Evolutionary conservation across 2,113 vertebrate species (phyloP), one percentile per base, ranked within the genome.

Genomic region (Lycaon pictus): DNA sequence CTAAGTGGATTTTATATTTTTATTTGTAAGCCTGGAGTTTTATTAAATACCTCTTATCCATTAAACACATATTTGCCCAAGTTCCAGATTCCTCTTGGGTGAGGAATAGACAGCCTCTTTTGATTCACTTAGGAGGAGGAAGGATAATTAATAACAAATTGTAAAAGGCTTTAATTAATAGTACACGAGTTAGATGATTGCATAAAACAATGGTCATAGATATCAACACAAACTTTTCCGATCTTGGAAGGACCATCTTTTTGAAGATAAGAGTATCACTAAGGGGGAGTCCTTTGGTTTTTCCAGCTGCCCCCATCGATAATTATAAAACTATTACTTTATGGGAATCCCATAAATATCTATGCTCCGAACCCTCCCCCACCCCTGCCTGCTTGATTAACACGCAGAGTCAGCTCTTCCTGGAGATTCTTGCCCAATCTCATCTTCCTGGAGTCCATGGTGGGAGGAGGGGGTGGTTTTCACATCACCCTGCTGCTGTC

Each of bases 261-360:
- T 74, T 35, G 43, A 89, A 76, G 74, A n/a, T 35, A 27, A 22
- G 13, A 15, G 56, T 22, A 27, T 19, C 27, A 20, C 11, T 12
- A 20, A 89, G 56, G 9, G 27, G 2, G 48, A 35, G 53, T 37
- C 10, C 13, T 12, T 32, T 16, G 29, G 16, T 17, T 10, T 10
- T 92, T 67, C 22, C 7, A 43, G 16, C 10, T 10, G 62, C 19
- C 63, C 11, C 19, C 29, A 16, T 22, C 69, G 5, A 13, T 22
- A 35, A 67, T 11, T 12, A n/a, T 17, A 29, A 12, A 43, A 0
- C 1, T 0, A 29, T 22, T 23, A 0, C 22, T 27, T 35, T 9
- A 1, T 1, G 29, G 37, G 5, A 32, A 35, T 23, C 10, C 23
- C 19, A 5, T 16, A 16, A 27, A 15, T 55, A 8, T 11, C n/a